Conservation (phyloP, 2,888 invertebrate species). For the Hypselothyrea guttata region DNA sequence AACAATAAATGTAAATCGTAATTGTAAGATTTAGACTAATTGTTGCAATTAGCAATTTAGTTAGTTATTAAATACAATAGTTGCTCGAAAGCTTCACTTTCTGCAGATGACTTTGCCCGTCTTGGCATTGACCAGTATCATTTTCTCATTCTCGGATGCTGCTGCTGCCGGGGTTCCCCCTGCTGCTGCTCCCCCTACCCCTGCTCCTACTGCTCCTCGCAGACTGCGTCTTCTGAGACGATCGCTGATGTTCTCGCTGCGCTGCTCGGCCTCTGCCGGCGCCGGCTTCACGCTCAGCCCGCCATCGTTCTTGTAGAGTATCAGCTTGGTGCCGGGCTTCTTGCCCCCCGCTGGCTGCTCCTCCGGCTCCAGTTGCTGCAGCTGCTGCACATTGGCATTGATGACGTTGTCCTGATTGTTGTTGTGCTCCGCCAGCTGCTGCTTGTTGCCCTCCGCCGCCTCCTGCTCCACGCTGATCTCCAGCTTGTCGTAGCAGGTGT, state of each 20-base stretch:
- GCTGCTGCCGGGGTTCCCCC: conserved; percentile 26
- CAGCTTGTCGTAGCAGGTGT: conserved; percentile 80
- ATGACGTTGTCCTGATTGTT: conserved; percentile 77
- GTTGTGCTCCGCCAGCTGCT: conserved; percentile 66
- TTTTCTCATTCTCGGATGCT: conserved; percentile 70
- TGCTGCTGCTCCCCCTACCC: conserved; percentile 26
- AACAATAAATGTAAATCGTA: not conserved
- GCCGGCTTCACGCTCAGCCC: conserved; percentile 72
- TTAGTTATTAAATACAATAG: conserved; percentile 39
- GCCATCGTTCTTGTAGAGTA: conserved; percentile 78
- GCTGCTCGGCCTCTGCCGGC: conserved; percentile 37
- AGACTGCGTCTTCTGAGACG: conserved; percentile 79
- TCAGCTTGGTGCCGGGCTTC: conserved; percentile 70
- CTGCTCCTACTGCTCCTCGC: too few relatives aligned
- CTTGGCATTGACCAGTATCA: conserved; percentile 82
- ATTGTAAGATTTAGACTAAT: conserved; percentile 7
- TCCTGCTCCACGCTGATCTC: conserved; percentile 78
- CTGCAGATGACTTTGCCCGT: conserved; percentile 82
- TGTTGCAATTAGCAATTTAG: not conserved
- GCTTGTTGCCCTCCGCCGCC: conserved; percentile 22
- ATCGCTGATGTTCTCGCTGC: conserved; percentile 77
- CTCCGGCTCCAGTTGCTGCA: conserved; percentile 15
- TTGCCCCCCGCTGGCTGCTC: conserved; percentile 19
- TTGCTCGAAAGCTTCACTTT: too few relatives aligned
- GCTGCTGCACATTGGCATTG: conserved; percentile 71